These are phyloP conservation scores for Zeus faber DNA, from an alignment of 2,113 vertebrate species.

Conservation along the genomic window DNA sequence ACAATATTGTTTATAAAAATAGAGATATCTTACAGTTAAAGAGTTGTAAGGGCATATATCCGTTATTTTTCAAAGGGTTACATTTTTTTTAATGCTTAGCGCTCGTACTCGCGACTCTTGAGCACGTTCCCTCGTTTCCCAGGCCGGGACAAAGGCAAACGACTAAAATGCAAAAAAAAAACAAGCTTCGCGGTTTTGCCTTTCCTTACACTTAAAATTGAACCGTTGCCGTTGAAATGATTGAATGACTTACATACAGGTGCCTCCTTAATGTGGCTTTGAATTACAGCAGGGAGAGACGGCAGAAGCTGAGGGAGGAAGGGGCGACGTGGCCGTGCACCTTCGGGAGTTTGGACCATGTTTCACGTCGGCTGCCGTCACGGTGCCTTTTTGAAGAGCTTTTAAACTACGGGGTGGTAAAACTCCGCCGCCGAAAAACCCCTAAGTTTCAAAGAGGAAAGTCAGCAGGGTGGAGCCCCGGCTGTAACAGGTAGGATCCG, in stretches of 20 bases:
- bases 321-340: constrained; percentile 1
- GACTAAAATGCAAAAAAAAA: constrained; percentile 34
- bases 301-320: constrained; percentile 41
- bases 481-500: too few species aligned
- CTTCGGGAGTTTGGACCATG: constrained; percentile 41
- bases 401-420: too few species aligned
- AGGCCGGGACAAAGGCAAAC: constrained; percentile 43
- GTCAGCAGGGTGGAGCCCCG: too few species aligned
- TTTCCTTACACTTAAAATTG: constrained; percentile 57
- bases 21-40: constrained; percentile 75
- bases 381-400: neutral
- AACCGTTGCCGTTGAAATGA: constrained; percentile 64
- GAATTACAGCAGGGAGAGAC: constrained; percentile 60
- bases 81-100: constrained; percentile 47
- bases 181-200: constrained; percentile 42
- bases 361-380: constrained; percentile 22
- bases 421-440: too few species aligned
- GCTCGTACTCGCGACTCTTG: constrained; percentile 22
- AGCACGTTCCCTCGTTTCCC: constrained; percentile 32
- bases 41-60: constrained; percentile 65
- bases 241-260: constrained; percentile 70
- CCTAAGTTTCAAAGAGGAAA: too few species aligned
- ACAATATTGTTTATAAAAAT: constrained; percentile 79
- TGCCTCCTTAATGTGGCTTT: constrained; percentile 53
- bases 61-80: constrained; percentile 10